Conservation (phyloP, 2,888 invertebrate species). For the Scelioninae gen. 1 region DNA sequence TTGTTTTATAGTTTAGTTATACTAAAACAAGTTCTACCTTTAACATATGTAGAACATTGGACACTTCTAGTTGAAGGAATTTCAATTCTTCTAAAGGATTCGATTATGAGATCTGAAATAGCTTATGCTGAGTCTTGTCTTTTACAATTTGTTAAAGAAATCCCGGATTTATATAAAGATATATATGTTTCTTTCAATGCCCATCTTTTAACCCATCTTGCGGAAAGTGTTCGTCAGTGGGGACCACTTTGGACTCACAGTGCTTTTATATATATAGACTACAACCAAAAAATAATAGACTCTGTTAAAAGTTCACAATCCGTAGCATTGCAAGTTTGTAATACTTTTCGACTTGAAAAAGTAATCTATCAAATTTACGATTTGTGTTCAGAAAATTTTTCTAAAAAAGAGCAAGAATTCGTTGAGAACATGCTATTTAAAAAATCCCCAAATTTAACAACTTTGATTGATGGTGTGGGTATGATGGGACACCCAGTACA, state of each 20-base stretch:
- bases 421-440: neutral
- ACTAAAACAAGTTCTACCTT: conserved; percentile 42
- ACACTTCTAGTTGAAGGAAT: conserved; percentile 45
- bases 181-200: conserved; percentile 13
- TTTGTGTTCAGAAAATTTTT: neutral
- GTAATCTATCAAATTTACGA: conserved; percentile 5
- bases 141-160: conserved; percentile 48
- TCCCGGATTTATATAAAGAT: conserved; percentile 27
- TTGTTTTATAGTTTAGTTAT: conserved; percentile 26
- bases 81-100: conserved; percentile 35
- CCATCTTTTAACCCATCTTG: conserved; percentile 36
- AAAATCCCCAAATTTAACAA: neutral
- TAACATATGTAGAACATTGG: conserved; percentile 48
- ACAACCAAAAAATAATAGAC: conserved; percentile 32
- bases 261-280: conserved; percentile 64
- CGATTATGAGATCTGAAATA: conserved; percentile 52
- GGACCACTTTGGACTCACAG: conserved; percentile 58
- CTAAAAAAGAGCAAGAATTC: neutral
- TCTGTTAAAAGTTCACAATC: conserved; percentile 54
- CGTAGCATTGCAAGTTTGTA: conserved; percentile 54
- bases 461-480: neutral
- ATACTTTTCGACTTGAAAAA: conserved; percentile 13
- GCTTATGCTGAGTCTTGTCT: conserved; percentile 38
- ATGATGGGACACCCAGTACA: neutral
- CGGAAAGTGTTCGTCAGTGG: conserved; percentile 19